Conservation (phyloP, 2,888 invertebrate species). For the Leptinotarsa haldemani region DNA sequence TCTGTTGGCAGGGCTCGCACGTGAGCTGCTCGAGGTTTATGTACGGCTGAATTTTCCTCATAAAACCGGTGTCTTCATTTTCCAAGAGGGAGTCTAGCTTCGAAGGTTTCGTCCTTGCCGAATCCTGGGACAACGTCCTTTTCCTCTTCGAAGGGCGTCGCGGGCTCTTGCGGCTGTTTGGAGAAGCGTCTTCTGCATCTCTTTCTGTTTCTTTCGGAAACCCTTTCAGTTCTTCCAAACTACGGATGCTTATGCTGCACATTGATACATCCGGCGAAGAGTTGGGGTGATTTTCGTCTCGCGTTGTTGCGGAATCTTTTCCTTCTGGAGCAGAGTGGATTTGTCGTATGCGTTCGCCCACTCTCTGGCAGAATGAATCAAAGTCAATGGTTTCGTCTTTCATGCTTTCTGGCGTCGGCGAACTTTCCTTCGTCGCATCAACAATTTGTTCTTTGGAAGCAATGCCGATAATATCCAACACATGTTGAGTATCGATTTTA, state of each 20-base stretch:
- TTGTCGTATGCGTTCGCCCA: slow-evolving; percentile 22
- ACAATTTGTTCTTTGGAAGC: background rate
- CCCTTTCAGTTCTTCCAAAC: slow-evolving; percentile 37
- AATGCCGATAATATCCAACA: background rate
- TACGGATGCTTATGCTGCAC: slow-evolving; percentile 38
- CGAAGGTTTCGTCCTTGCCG: slow-evolving; percentile 16
- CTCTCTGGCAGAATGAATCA: slow-evolving; percentile 35
- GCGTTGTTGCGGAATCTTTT: too few relatives aligned
- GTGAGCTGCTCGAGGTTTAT: slow-evolving; percentile 65
- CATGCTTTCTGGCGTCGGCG: background rate
- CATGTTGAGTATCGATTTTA: background rate
- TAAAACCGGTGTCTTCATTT: slow-evolving; percentile 36
- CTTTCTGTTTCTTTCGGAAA: slow-evolving; percentile 29
- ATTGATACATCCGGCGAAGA: slow-evolving; percentile 9
- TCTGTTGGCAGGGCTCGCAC: slow-evolving; percentile 70
- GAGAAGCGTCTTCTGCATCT: background rate
- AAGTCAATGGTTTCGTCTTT: slow-evolving; percentile 28
- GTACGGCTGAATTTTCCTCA: slow-evolving; percentile 55
- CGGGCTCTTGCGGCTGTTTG: slow-evolving; percentile 19
- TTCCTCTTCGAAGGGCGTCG: slow-evolving; percentile 34
- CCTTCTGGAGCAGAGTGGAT: background rate
- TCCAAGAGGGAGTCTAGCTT: slow-evolving; percentile 25
- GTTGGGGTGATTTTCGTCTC: background rate
- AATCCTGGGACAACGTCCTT: slow-evolving; percentile 34
- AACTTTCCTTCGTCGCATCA: background rate